A percentile compares a stretch with the other conserved stretches of the same genome.
Evolutionary conservation across 2,888 invertebrate species (phyloP).

Genomic region (Aricia artaxerxes): DNA sequence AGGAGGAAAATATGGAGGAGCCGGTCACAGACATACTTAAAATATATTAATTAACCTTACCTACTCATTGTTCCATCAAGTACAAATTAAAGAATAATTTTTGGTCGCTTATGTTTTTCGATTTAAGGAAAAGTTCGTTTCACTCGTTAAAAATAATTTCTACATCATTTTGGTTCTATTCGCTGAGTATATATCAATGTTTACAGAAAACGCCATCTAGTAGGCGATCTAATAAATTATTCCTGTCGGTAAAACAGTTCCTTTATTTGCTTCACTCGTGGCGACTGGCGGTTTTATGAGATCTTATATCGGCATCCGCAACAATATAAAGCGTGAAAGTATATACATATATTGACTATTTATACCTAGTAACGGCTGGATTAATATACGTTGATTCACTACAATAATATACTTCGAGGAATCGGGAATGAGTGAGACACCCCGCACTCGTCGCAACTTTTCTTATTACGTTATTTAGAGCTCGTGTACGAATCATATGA

Average conservation of each 20-base stretch:
- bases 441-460: background rate
- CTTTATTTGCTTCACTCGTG: background rate
- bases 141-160: background rate
- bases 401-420: background rate
- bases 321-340: background rate
- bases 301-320: background rate
- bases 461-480: background rate
- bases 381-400: background rate
- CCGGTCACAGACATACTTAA: too few species aligned
- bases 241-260: background rate
- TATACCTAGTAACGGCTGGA: background rate
- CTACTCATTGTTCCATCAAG: background rate
- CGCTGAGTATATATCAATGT: background rate
- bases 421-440: background rate
- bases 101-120: background rate
- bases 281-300: background rate
- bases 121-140: background rate
- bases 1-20: too few species aligned
- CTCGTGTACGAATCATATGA: background rate
- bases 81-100: background rate
- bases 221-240: background rate
- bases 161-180: background rate
- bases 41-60: too few species aligned
- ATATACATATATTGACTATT: conserved; percentile 6
- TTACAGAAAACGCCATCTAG: background rate